These are phyloP conservation scores for Sarcophaga variegata DNA, from an alignment of 2,888 invertebrate genomes.

Conservation along the genomic window DNA sequence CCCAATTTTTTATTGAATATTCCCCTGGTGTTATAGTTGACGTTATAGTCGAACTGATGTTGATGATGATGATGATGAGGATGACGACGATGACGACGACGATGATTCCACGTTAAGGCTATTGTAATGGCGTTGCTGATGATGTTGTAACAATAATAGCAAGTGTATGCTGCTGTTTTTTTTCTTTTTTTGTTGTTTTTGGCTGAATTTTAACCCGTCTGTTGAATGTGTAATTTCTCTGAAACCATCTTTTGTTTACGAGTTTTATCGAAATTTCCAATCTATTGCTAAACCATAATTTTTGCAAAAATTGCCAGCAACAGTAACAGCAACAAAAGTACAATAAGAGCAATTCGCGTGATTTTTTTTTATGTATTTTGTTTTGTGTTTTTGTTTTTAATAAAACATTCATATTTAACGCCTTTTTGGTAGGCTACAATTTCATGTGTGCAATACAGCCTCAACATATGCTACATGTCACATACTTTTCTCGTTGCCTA, in stretches of 20 bases:
- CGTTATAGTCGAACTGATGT: conserved; percentile 26
- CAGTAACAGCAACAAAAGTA: conserved; percentile 40
- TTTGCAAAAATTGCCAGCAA: conserved; percentile 51
- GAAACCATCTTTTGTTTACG: conserved; percentile 69
- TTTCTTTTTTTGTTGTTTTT: conserved; percentile 4
- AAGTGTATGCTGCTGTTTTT: conserved; percentile 51
- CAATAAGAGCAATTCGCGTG: conserved; percentile 51
- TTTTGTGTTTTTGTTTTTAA: conserved; percentile 24
- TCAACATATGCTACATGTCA: conserved; percentile 60
- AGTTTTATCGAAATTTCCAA: conserved; percentile 69
- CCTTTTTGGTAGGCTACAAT: conserved; percentile 61
- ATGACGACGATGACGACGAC: conserved; percentile 42
- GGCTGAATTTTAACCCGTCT: conserved; percentile 36
- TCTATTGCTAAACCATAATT: conserved; percentile 70
- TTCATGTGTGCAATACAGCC: conserved; percentile 50
- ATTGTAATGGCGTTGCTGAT: conserved; percentile 54
- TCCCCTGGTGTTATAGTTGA: conserved; percentile 62
- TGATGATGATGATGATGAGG: conserved; percentile 57
- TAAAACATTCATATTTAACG: conserved; percentile 40
- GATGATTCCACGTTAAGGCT: conserved; percentile 50
- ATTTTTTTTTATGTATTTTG: conserved; percentile 18
- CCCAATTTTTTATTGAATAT: conserved; percentile 70
- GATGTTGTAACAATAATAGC: conserved; percentile 62
- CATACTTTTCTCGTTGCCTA: conserved; percentile 45
- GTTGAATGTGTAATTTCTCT: conserved; percentile 48